Evolutionary conservation across 2,797 vertebrate genomes (phyloP).

Genomic region (Chaetophractus vellerosus): DNA sequence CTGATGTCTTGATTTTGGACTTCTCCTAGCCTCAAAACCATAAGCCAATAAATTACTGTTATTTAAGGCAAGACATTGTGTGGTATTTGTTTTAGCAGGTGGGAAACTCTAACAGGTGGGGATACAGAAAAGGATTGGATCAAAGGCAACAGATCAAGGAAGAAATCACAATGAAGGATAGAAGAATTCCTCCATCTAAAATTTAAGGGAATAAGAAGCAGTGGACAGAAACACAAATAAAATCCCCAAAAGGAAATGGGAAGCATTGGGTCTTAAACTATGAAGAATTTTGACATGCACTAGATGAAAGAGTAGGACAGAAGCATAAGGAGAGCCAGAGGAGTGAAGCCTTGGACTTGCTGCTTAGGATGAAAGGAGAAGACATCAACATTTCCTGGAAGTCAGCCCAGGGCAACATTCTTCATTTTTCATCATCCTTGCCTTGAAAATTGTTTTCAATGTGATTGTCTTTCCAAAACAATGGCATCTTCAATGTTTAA

Average conservation of each 20-base stretch:
- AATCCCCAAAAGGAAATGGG: background rate
- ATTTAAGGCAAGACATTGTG: no score
- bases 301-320: background rate
- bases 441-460: background rate
- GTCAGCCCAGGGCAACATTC: background rate
- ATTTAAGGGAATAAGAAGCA: background rate
- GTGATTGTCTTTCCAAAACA: background rate
- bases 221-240: conserved; percentile 13
- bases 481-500: background rate
- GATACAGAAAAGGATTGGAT: background rate
- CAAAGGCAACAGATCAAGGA: background rate
- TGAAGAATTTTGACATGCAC: background rate
- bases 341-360: background rate
- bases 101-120: no score
- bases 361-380: background rate
- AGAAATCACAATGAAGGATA: background rate
- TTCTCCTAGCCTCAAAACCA: no score
- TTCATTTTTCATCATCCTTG: background rate
- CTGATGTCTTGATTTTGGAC: no score
- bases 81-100: no score
- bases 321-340: background rate
- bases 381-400: background rate
- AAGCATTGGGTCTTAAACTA: background rate
- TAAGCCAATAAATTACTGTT: no score
- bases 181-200: background rate